Evolutionary conservation across 2,113 vertebrate species (phyloP).

Genomic region (western clawed frog (Xenopus tropicalis)): DNA sequence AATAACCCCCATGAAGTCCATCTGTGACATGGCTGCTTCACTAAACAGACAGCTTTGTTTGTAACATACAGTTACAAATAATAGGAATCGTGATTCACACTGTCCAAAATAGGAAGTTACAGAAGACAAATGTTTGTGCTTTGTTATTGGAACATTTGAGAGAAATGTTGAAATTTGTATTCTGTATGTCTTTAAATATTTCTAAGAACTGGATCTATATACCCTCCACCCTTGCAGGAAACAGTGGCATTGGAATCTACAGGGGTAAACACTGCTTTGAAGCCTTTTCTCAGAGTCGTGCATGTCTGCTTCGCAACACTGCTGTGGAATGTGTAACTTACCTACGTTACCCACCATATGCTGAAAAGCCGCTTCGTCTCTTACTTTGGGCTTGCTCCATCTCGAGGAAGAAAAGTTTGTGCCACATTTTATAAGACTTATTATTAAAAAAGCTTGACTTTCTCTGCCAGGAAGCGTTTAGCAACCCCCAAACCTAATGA

Average conservation of each 20-base stretch:
- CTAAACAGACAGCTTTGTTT: no score
- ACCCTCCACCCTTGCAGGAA: conserved; percentile 48
- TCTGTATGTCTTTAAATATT: no score
- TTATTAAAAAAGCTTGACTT: neutral
- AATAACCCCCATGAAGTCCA: no score
- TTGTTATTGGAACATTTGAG: no score
- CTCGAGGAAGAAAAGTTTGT: conserved; percentile 65
- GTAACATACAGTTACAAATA: no score
- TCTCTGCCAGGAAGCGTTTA: conserved; percentile 47
- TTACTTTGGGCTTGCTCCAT: conserved; percentile 66
- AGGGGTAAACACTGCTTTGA: conserved; percentile 67
- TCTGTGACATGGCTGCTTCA: no score
- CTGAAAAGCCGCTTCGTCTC: conserved; percentile 64
- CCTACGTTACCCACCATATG: conserved; percentile 68
- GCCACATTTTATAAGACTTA: conserved; percentile 56
- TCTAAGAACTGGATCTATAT: no score
- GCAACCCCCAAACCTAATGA: no score
- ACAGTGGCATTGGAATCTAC: conserved; percentile 63
- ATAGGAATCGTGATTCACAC: no score
- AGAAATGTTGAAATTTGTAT: no score
- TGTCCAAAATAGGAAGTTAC: no score
- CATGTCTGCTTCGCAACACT: conserved; percentile 62
- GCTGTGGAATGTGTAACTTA: conserved; percentile 66
- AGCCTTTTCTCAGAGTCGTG: conserved; percentile 69
- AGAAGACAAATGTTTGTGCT: no score